Percentiles rank a stretch among this genome's conserved stretches.
Conservation (phyloP, 2,888 invertebrate genomes). For the Sepiola atlantica region DNA sequence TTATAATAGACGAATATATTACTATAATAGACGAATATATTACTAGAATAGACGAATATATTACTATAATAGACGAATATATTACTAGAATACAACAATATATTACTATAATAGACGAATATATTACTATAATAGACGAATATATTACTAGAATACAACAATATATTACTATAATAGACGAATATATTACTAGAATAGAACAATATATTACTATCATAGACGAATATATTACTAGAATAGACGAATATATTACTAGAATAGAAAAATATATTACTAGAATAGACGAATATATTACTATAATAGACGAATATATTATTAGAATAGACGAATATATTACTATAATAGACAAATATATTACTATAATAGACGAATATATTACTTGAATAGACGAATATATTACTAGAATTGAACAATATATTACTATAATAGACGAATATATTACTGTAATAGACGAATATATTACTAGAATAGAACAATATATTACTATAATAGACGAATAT, state of each 20-base stretch:
- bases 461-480: neutral
- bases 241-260: neutral
- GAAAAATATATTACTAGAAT: neutral
- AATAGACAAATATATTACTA: neutral
- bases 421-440: neutral
- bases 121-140: neutral
- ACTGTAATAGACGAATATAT: neutral
- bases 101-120: neutral
- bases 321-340: neutral
- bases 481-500: neutral
- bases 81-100: too few relatives aligned
- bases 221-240: neutral
- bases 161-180: neutral
- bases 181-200: neutral
- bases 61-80: neutral
- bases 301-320: too few relatives aligned
- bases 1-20: neutral
- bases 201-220: neutral
- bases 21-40: neutral
- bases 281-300: neutral
- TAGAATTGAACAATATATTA: neutral
- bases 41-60: too few relatives aligned
- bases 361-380: too few relatives aligned
- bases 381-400: neutral
- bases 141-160: too few relatives aligned